Conservation (phyloP, 2,113 vertebrate genomes). For the Colistium nudipinnis region DNA sequence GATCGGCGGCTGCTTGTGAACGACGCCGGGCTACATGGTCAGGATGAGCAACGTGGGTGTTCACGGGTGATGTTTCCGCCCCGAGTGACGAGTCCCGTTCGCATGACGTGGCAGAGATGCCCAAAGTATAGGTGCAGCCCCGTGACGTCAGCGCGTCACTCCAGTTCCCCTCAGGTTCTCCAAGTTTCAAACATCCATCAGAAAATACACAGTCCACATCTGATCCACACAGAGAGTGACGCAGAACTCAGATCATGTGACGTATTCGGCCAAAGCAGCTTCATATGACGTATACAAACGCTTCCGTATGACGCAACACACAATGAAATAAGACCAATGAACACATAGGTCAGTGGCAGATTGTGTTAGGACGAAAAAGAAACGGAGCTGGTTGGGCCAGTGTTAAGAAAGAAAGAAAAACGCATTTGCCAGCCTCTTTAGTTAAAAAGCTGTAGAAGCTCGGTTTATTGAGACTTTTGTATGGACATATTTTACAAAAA, state of each 20-base stretch:
- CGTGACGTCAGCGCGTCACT: slow-evolving; percentile 39
- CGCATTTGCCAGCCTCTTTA: not conserved
- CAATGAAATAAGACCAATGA: not conserved
- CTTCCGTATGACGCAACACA: not conserved
- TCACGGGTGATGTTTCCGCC: not conserved
- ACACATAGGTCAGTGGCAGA: not conserved
- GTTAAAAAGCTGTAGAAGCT: slow-evolving; percentile 70
- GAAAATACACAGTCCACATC: not conserved
- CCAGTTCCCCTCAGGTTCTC: not conserved
- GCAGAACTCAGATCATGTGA: not conserved
- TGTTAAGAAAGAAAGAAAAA: not conserved
- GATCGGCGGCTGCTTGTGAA: not conserved
- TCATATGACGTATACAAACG: not conserved
- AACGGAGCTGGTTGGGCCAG: too few species aligned
- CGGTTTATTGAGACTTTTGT: slow-evolving; percentile 72
- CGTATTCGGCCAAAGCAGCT: not conserved
- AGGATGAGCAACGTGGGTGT: slow-evolving; percentile 4
- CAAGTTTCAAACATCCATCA: not conserved
- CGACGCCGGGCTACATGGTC: slow-evolving; percentile 33
- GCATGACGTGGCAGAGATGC: slow-evolving; percentile 67
- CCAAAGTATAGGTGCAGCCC: slow-evolving; percentile 9
- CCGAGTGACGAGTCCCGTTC: not conserved
- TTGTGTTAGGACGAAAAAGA: too few species aligned
- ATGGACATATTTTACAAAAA: slow-evolving; percentile 77
- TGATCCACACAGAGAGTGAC: not conserved